Evolutionary conservation across 1,140 invertebrate genomes (phyloP), one percentile per base, ranked within the genome.

Genomic region (Drosophila hydei): DNA sequence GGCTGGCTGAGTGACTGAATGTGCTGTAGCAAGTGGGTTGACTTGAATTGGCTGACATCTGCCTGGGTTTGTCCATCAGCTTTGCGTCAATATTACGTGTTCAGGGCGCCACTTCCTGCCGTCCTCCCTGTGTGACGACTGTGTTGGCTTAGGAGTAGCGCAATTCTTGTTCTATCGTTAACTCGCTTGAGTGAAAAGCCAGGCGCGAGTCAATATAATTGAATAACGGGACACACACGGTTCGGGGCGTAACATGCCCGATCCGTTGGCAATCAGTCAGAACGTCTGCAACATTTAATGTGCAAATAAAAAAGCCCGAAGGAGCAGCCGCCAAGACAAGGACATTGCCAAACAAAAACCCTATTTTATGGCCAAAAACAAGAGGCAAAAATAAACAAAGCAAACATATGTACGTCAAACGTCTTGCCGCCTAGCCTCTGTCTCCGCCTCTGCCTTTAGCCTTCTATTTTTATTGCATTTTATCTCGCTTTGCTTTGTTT

Each of bases 211-310:
- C 81, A 85, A 85, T 81, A 87, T 85, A 85, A 85, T 85, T 85
- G 81, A 85, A 85, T 87, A 87, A 85, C 65, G 69, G 56, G 68
- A 51, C 52, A 67, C 71, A 38, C 78, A 69, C 58, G 54, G 42
- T 50, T 51, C 27, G 36, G 33, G 55, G n/a, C n/a, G n/a, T n/a
- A n/a, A n/a, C 55, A 68, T 68, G 48, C 50, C 65, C 72, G 61
- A 75, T 75, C 54, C 60, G 69, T 76, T 71, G 81, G 71, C 81
- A 87, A 88, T 87, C 83, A 88, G 77, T 89, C 85, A 72, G 77
- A 73, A 72, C 74, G 75, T 85, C 85, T 85, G 80, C 77, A 87
- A 78, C 80, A 89, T 89, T 89, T 76, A 85, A 89, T 90, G 87
- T 87, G 85, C 85, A 89, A 89, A 89, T 90, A 89, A 89, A 89